Evolutionary conservation across 2,888 invertebrate genomes (phyloP).

Genomic region (Petrolisthes manimaculis): DNA sequence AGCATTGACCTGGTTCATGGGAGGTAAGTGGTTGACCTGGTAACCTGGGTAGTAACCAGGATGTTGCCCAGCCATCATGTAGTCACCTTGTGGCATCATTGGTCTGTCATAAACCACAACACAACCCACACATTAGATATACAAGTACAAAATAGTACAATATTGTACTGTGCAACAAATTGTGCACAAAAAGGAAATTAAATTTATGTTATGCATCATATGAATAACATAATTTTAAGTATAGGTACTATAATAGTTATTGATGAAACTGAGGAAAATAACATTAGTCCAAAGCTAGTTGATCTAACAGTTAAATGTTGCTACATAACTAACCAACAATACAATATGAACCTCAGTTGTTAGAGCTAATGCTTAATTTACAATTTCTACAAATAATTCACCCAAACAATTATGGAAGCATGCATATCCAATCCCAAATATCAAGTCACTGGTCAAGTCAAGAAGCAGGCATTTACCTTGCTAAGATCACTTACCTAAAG

Average conservation of each 20-base stretch:
- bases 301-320: too few relatives aligned
- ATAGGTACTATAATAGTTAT: too few relatives aligned
- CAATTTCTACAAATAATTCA: too few relatives aligned
- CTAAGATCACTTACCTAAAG: conserved; percentile 30
- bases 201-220: too few relatives aligned
- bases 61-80: conserved; percentile 59
- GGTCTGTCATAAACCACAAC: conserved; percentile 23
- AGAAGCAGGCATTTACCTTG: background rate
- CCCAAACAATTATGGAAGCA: background rate
- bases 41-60: conserved; percentile 47
- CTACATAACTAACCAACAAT: too few relatives aligned
- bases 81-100: conserved; percentile 61
- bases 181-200: background rate
- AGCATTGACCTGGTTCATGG: conserved; percentile 15
- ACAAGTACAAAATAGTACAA: background rate
- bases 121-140: background rate
- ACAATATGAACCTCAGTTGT: too few relatives aligned
- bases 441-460: conserved; percentile 17
- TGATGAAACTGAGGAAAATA: too few relatives aligned
- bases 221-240: too few relatives aligned
- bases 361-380: too few relatives aligned
- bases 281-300: too few relatives aligned
- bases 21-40: conserved; percentile 48
- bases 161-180: too few relatives aligned
- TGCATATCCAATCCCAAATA: conserved; percentile 10